Evolutionary conservation across 2,888 invertebrate genomes (phyloP).

Genomic region (Thecophora atra): DNA sequence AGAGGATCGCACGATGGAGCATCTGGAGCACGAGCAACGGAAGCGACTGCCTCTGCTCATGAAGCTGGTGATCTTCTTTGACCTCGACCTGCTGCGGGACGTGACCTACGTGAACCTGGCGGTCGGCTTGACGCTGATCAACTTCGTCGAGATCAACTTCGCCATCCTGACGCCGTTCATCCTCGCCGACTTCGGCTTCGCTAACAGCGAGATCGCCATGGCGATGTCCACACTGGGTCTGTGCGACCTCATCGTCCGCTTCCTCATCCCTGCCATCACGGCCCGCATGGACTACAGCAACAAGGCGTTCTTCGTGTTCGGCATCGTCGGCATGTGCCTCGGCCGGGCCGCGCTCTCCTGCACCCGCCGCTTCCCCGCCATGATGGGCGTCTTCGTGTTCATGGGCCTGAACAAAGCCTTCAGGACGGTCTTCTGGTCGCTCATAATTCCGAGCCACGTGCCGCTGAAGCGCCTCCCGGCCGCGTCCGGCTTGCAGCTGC

Average conservation of each 20-base stretch:
- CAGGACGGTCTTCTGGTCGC: conserved; percentile 77
- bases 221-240: conserved; percentile 77
- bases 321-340: conserved; percentile 73
- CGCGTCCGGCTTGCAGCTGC: conserved; percentile 75
- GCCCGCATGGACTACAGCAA: conserved; percentile 75
- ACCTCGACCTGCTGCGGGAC: conserved; percentile 76
- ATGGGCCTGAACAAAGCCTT: conserved; percentile 78
- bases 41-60: conserved; percentile 68
- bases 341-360: conserved; percentile 70
- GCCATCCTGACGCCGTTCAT: conserved; percentile 80
- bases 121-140: conserved; percentile 76
- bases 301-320: conserved; percentile 75
- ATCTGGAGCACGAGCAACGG: conserved; percentile 48
- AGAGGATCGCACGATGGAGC: conserved; percentile 10
- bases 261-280: conserved; percentile 75
- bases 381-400: conserved; percentile 71
- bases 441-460: conserved; percentile 78
- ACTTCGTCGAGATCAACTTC: conserved; percentile 78
- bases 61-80: conserved; percentile 75
- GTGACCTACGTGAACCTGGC: conserved; percentile 76
- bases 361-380: conserved; percentile 68
- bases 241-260: conserved; percentile 73
- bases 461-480: conserved; percentile 75
- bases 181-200: conserved; percentile 72
- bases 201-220: conserved; percentile 69